Conservation (phyloP, 2,797 vertebrate species). For the Momotus momota region DNA sequence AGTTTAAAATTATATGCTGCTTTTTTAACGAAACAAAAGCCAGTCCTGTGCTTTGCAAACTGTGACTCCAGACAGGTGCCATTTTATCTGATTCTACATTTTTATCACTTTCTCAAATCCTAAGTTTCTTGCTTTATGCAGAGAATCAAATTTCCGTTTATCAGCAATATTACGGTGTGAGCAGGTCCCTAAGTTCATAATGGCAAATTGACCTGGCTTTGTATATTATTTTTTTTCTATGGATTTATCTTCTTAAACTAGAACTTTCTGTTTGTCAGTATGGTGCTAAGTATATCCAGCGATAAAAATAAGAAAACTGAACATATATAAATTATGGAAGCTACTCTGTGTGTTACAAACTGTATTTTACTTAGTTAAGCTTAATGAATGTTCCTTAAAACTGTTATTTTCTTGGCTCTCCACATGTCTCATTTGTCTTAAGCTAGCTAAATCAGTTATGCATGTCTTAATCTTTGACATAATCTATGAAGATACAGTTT, state of each 20-base stretch:
- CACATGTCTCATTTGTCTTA: conserved; percentile 58
- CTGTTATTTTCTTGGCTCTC: conserved; percentile 39
- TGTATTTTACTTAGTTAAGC: conserved; percentile 35
- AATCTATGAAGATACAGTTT: conserved; percentile 62
- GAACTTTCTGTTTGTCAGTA: not conserved
- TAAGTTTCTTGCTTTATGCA: not conserved
- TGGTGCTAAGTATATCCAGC: not conserved
- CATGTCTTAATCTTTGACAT: conserved; percentile 49
- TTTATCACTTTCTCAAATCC: not conserved
- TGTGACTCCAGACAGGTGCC: not conserved
- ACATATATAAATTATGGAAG: not conserved
- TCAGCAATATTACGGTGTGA: not conserved
- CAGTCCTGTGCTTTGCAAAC: not conserved
- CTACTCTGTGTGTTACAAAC: not conserved
- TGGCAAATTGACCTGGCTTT: not conserved
- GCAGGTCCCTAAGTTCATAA: not conserved
- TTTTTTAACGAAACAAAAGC: not conserved
- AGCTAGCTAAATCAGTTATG: conserved; percentile 62
- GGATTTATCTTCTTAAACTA: not conserved
- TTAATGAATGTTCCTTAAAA: conserved; percentile 46
- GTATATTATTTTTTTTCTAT: not conserved
- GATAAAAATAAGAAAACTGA: not conserved
- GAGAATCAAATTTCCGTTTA: not conserved
- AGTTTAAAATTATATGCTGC: not conserved
- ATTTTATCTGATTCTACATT: not conserved